Evolutionary conservation across 2,888 invertebrate genomes (phyloP), one percentile per base, ranked within the genome.

Genomic region (Tetramorium bicarinatum): DNA sequence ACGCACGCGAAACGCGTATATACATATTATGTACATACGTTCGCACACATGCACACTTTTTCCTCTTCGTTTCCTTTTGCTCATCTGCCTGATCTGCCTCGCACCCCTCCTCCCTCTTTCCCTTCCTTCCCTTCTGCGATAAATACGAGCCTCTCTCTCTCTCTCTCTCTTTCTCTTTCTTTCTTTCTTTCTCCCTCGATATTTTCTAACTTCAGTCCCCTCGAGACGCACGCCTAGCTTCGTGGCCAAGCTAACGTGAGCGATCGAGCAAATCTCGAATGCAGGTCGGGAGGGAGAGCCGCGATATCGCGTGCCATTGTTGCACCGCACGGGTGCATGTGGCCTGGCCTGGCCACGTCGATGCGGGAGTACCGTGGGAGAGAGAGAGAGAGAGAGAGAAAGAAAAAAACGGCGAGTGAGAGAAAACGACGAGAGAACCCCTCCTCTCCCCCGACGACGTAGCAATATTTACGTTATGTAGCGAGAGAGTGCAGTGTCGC

Each of bases 401-500:
- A 25, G 25, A 25, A 25, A 52, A n/a, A n/a, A 9, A 38, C 9
- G 18, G 25, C 4, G 38, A 25, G 67, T 54, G 6, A 25, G 2
- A 11, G n/a, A 52, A 66, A 56, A 38, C 52, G 18, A 62, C 8
- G 38, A 21, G 25, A 47, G 67, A 67, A 41, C 59, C 64, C n/a
- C 49, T 8, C 2, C 49, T n/a, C n/a, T 1, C 47, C 3, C 47
- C 49, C n/a, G 13, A n/a, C 66, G 34, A 25, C 67, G 56, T 21
- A 69, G 52, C 71, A 59, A 21, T 85, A 88, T 88, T 90, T 86
- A 90, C 81, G 76, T 86, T 67, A 79, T 71, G 59, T 69, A 25
- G 62, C 62, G n/a, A 15, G 61, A 9, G 25, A 47, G 38, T 21
- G 13, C 21, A 2, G 6, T 18, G 2, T 47, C 21, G 52, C 29